Base-by-base conservation (phyloP, 2,888 invertebrate species). In the Tenthredo notha region DNA sequence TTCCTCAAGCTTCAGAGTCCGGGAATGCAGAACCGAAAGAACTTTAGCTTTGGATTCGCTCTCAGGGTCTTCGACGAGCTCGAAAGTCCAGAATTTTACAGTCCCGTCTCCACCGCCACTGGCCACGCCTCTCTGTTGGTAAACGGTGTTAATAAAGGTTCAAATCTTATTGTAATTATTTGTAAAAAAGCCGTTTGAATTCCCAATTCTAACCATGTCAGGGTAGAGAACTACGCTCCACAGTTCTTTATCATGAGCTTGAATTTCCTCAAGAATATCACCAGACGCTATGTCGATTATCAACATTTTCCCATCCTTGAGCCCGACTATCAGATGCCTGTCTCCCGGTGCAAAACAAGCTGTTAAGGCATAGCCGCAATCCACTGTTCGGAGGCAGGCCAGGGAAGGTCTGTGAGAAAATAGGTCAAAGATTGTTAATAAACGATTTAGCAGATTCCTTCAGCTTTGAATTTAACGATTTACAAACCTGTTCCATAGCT, bases 61-160 rank as follows among this genome's bases (percentile, higher is more conserved):
- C 1, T 95, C 94, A 3, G 95, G 94, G 88, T 97, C 96, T 18
- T 95, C 95, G 67, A 98, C 95, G 18, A 98, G 94, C 92, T 98
- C 98, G 92, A 98, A 99, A 85, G 97, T 96, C 99, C 99, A 99
- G 90, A 99, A 96, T 93, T 98, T 98, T 0, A 99, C 97, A 0
- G 97, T 97, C 87, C 97, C 96, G 92, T 99, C 99, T 0, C 97
- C 97, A 84, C 98, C 97, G 0, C 98, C 98, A 2, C 98, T 97
- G 10, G 96, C 96, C 90, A 98, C 96, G 1, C 98, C 97, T 89
- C 96, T 94, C 96, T 96, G 91, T 77, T 75, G 7, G 25, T 29
- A 15, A 75, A 75, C 25, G 1, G 15, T 40, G 40, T 40, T 40
- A 94, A 93, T 89, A 89, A 77, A 7, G n/a, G 21, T 43, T 21